Base-by-base conservation (phyloP, 2,113 vertebrate species). In the Bubo scandiacus region DNA sequence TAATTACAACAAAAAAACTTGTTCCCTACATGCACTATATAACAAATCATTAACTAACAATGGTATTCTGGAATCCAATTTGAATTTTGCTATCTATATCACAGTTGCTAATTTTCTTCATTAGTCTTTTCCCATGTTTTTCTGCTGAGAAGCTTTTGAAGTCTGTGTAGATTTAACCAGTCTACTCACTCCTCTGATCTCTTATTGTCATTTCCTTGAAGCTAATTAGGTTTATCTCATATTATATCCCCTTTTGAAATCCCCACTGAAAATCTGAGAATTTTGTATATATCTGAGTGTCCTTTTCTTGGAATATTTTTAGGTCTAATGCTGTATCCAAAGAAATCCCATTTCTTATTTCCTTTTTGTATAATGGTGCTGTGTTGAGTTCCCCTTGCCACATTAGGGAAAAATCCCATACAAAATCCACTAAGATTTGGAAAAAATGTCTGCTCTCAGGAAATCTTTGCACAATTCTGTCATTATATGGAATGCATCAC, bases 181-280 rank as follows among this genome's bases (percentile, higher is more conserved):
- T 61, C 52, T 91, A 4, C 40, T 91, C 13, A n/a, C 4, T 92
- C 47, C 61, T 94, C 68, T 94, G 75, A 81, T 91, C 68, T 86
- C 19, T 89, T 59, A 72, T 49, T 87, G 86, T 79, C 10, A 63
- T 81, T 92, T 96, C 43, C 61, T 81, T 94, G 34, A 40, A 87
- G 72, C 29, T 95, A 91, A 93, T 93, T 94, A 86, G 55, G 36
- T 92, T 95, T 88, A 54, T 88, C 68, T 84, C 88, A 23, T 82
- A 36, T 71, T 88, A n/a, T 78, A 74, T 36, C 15, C 81, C 21
- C 20, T 94, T 91, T 70, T 8, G 19, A 91, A 88, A 84, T 88
- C 25, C n/a, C 55, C 45, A 47, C 12, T 57, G 63, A 71, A 86
- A 84, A 63, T 27, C 2, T 45, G 23, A 86, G 9, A 18, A 88